These are phyloP conservation scores for Bombylius discolor DNA, from an alignment of 2,888 invertebrate genomes.

Conservation along the genomic window DNA sequence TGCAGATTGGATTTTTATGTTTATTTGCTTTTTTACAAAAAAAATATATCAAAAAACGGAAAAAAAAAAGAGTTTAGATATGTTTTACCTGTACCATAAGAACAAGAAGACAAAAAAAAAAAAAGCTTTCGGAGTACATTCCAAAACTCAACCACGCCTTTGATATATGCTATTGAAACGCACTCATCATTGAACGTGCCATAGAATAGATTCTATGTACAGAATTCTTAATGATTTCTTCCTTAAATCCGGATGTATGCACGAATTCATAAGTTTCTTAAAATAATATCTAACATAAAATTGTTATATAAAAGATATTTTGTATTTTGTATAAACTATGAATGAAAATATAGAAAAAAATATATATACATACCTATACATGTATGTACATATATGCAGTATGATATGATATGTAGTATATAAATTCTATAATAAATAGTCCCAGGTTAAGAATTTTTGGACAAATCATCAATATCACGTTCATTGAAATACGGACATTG, in stretches of 20 bases:
- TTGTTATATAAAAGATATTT: background rate
- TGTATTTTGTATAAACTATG: no score
- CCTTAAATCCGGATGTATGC: background rate
- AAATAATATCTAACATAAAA: background rate
- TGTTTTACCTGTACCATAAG: no score
- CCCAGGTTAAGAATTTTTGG: background rate
- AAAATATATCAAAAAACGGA: no score
- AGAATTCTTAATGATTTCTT: slow-evolving; percentile 10
- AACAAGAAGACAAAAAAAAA: no score
- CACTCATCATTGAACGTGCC: background rate
- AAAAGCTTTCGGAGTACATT: slow-evolving; percentile 2
- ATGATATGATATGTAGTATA: no score
- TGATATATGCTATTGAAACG: background rate
- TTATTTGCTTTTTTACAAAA: slow-evolving; percentile 3
- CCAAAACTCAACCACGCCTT: slow-evolving; percentile 6
- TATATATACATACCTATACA: no score
- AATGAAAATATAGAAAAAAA: no score
- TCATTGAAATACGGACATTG: background rate
- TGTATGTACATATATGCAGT: no score
- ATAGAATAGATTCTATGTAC: slow-evolving; percentile 9
- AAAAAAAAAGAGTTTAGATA: no score
- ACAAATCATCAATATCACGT: background rate
- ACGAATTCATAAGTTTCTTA: background rate
- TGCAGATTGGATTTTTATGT: slow-evolving; percentile 9
- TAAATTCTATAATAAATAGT: background rate